Percentiles rank a stretch among this genome's conserved stretches.
phyloP scores from a whole-genome alignment of 1,140 invertebrate species.

The Pogonomyrmex californicus region DNA sequence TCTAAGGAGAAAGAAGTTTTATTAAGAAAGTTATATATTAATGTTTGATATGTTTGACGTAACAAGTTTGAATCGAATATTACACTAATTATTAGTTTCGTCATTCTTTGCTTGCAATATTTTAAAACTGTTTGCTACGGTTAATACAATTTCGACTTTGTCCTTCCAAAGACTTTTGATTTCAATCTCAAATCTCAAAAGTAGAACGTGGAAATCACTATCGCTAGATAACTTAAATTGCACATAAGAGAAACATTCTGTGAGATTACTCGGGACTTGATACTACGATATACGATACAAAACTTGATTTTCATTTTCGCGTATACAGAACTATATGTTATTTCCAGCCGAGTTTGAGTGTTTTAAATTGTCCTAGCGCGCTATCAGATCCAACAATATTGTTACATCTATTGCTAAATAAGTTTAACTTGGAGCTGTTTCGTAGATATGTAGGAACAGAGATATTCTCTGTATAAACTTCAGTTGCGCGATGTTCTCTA shows the following conservation, averaged over 20 bases:
- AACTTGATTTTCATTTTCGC: constrained; percentile 14
- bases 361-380: constrained; percentile 33
- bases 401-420: constrained; percentile 39
- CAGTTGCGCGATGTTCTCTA: constrained; percentile 6
- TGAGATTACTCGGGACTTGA: neutral
- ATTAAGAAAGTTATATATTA: constrained; percentile 5
- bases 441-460: constrained; percentile 3
- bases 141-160: neutral
- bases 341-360: neutral
- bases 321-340: neutral
- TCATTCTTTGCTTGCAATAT: neutral
- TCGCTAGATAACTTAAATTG: constrained; percentile 38
- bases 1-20: neutral
- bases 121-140: neutral
- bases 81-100: neutral
- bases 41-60: neutral
- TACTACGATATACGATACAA: neutral
- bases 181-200: neutral
- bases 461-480: constrained; percentile 30
- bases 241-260: constrained; percentile 26
- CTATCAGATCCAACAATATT: constrained; percentile 22
- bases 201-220: neutral
- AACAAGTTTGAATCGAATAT: neutral
- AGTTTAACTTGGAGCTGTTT: constrained; percentile 4
- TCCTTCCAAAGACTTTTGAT: neutral